Conservation (phyloP, 2,113 vertebrate genomes). For the Ammodytes marinus region DNA sequence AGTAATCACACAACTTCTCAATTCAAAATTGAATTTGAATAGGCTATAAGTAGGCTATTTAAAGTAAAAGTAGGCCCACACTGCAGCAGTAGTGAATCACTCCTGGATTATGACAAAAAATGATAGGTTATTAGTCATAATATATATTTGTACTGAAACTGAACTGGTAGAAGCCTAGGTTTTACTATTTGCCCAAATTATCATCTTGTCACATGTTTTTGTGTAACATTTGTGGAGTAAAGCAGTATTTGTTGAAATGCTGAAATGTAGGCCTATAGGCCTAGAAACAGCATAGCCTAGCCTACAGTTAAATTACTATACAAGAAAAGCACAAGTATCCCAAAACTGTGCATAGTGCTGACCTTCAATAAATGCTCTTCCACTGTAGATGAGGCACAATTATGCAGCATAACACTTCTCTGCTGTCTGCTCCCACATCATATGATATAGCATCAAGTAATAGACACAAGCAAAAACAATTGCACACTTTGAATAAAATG, state of each 20-base stretch:
- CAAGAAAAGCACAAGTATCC: neutral
- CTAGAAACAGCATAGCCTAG: too few relatives aligned
- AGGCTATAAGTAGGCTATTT: neutral
- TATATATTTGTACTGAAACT: too few relatives aligned
- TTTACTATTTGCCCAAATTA: too few relatives aligned
- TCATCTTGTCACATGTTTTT: too few relatives aligned
- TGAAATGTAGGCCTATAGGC: neutral
- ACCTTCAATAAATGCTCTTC: neutral
- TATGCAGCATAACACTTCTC: neutral
- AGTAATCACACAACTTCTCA: neutral
- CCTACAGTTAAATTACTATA: too few relatives aligned
- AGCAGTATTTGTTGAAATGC: too few relatives aligned
- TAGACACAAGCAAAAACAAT: neutral
- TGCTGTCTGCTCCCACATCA: neutral
- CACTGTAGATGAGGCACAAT: neutral
- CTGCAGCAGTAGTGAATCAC: too few relatives aligned
- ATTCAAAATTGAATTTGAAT: neutral
- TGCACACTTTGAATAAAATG: constrained; percentile 2
- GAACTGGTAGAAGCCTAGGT: too few relatives aligned
- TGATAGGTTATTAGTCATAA: too few relatives aligned
- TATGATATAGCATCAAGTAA: neutral
- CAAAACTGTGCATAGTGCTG: neutral
- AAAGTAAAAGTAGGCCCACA: neutral
- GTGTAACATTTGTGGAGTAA: neutral
- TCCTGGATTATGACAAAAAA: too few relatives aligned